phyloP scores from a whole-genome alignment of 1,140 invertebrate genomes.

The Spodoptera frugiperda region DNA sequence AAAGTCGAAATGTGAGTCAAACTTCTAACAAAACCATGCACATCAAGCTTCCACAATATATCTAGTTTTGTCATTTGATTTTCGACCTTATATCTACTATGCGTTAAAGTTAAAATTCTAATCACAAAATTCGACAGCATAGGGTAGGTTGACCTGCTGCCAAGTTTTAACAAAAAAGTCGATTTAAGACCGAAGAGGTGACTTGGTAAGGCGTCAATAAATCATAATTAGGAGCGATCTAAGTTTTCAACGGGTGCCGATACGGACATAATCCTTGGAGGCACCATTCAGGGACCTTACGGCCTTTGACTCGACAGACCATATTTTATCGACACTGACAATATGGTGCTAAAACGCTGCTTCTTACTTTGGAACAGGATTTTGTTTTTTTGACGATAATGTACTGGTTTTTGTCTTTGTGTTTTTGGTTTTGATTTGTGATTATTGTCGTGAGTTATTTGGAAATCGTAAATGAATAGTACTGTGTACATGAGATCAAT shows the following conservation, averaged over 20 bases:
- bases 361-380: not conserved
- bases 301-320: slow-evolving; percentile 47
- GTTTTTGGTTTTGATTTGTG: not conserved
- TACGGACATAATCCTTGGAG: slow-evolving; percentile 60
- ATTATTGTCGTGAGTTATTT: not conserved
- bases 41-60: too few species aligned
- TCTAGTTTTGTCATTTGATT: too few species aligned
- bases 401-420: not conserved
- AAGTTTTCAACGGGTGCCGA: slow-evolving; percentile 75
- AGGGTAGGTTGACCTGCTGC: too few species aligned
- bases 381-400: not conserved
- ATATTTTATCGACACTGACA: slow-evolving; percentile 61
- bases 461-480: too few species aligned
- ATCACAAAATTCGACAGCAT: too few species aligned
- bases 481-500: too few species aligned
- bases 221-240: slow-evolving; percentile 73
- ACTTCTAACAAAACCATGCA: too few species aligned
- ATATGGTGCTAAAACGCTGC: slow-evolving; percentile 55
- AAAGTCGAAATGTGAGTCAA: too few species aligned
- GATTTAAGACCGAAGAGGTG: slow-evolving; percentile 17
- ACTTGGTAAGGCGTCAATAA: slow-evolving; percentile 55
- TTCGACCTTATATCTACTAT: too few species aligned
- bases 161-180: too few species aligned
- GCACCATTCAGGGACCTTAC: slow-evolving; percentile 51
- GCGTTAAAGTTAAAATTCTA: not conserved